Conservation (phyloP, 2,797 vertebrate genomes). For the Sarcophilus harrisii region DNA sequence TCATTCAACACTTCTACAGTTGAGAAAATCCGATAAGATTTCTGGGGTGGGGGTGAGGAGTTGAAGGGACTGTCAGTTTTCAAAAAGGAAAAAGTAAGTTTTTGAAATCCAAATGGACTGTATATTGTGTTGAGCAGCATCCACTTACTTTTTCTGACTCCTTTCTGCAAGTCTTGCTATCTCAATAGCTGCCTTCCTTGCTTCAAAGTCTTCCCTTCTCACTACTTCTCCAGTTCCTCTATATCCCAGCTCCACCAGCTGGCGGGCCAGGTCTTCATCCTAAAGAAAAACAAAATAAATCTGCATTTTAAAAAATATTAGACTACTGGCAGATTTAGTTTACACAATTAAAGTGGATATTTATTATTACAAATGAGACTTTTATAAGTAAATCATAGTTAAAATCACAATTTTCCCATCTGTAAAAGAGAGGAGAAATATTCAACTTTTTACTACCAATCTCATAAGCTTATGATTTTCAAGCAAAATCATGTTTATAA, state of each 20-base stretch:
- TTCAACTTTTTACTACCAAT: background rate
- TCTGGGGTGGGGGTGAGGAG: background rate
- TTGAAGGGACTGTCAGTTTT: conserved; percentile 36
- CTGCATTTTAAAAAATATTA: background rate
- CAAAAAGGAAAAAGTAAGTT: background rate
- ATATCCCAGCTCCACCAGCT: conserved; percentile 90
- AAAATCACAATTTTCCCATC: background rate
- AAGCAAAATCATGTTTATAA: background rate
- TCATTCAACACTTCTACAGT: background rate
- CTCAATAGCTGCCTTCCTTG: conserved; percentile 87
- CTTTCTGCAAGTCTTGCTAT: conserved; percentile 84
- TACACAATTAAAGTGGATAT: conserved; percentile 12
- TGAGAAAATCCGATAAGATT: conserved; percentile 1
- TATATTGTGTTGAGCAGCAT: background rate
- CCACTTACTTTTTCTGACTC: conserved; percentile 87
- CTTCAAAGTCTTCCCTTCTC: conserved; percentile 90
- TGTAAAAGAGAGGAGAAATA: background rate
- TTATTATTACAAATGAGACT: background rate
- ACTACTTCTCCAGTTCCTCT: conserved; percentile 87
- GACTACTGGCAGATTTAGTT: conserved; percentile 19
- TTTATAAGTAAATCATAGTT: background rate
- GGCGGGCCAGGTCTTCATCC: conserved; percentile 88
- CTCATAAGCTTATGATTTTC: background rate
- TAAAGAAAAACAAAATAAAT: conserved; percentile 69
- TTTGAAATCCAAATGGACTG: conserved; percentile 21